phyloP scores from a whole-genome alignment of 2,888 invertebrate species.

The Tetranychus truncatus region DNA sequence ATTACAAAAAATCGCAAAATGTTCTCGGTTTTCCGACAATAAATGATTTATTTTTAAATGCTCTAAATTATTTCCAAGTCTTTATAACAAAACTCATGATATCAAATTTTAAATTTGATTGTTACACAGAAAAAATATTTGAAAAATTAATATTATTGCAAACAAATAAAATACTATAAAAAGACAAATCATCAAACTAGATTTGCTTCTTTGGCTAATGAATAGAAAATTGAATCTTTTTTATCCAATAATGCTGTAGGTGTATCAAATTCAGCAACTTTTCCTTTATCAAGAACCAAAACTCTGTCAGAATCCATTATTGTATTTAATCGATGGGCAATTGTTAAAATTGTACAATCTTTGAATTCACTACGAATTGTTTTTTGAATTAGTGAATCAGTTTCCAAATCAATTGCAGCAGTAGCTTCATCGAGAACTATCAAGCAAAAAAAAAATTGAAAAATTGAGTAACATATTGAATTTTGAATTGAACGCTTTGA shows the following conservation, averaged over 20 bases:
- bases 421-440: constrained; percentile 40
- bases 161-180: too few relatives aligned
- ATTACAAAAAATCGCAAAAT: too few relatives aligned
- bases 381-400: constrained; percentile 41
- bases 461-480: background rate
- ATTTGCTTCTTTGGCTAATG: constrained; percentile 54
- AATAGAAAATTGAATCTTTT: constrained; percentile 51
- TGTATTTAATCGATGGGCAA: constrained; percentile 22
- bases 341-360: constrained; percentile 48
- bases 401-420: constrained; percentile 39
- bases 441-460: background rate
- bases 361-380: constrained; percentile 72
- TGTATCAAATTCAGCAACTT: constrained; percentile 56
- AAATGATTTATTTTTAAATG: too few relatives aligned
- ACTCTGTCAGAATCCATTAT: constrained; percentile 39
- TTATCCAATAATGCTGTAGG: constrained; percentile 50
- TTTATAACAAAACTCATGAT: too few relatives aligned
- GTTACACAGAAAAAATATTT: too few relatives aligned
- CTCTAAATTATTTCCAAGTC: too few relatives aligned
- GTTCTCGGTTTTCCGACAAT: too few relatives aligned
- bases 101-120: too few relatives aligned
- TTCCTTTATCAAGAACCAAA: constrained; percentile 58
- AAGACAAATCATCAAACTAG: background rate
- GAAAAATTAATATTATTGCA: too few relatives aligned
- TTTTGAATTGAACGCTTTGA: background rate